Evolutionary conservation across 2,888 invertebrate species (phyloP).

Genomic region (Rhagium mordax): DNA sequence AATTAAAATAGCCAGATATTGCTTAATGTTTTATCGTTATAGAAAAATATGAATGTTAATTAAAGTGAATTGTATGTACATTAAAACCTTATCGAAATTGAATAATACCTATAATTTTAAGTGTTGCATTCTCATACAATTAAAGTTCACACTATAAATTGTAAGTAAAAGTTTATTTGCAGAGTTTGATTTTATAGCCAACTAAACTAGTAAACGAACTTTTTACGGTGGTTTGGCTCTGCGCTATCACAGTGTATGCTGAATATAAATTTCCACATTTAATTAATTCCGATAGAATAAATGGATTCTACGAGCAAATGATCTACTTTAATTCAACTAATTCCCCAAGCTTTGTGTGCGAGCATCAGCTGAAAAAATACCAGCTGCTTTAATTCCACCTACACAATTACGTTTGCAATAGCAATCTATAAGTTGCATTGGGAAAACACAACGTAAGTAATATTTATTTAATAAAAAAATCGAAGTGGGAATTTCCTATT

Average conservation of each 20-base stretch:
- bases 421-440: neutral
- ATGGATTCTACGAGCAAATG: neutral
- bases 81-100: no score
- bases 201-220: neutral
- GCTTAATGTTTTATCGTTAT: no score
- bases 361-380: neutral
- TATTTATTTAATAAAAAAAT: neutral
- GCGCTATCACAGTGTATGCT: neutral
- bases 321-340: neutral
- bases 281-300: neutral
- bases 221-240: neutral
- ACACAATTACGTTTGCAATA: neutral
- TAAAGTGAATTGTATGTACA: no score
- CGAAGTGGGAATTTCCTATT: no score
- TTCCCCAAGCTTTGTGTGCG: neutral
- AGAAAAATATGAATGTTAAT: no score
- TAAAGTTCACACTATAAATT: neutral
- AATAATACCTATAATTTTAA: no score
- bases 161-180: neutral
- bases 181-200: neutral
- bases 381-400: neutral
- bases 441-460: neutral
- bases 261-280: neutral
- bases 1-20: no score
- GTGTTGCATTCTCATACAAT: neutral